Evolutionary conservation across 2,113 vertebrate genomes (phyloP).

Genomic region (Cephalopholis sonnerati): DNA sequence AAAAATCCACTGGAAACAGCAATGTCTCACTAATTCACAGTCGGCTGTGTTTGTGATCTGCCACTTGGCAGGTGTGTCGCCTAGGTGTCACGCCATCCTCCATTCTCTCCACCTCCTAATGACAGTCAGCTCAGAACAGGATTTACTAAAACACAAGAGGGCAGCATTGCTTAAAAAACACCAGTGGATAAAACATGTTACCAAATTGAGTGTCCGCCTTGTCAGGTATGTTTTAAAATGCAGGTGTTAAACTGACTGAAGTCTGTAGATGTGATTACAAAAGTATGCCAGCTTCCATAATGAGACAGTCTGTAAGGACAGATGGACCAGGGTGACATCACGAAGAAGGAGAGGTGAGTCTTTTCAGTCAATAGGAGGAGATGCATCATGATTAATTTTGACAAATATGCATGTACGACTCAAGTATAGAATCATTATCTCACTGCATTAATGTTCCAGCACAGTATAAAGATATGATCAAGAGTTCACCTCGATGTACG

Average conservation of each 20-base stretch:
- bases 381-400: neutral
- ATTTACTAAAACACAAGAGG: conserved; percentile 53
- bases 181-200: neutral
- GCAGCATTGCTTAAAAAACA: conserved; percentile 51
- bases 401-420: neutral
- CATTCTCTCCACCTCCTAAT: too few species aligned
- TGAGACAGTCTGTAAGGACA: neutral
- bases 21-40: too few species aligned
- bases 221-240: neutral
- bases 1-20: too few species aligned
- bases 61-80: too few species aligned
- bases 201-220: neutral
- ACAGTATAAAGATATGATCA: neutral
- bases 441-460: neutral
- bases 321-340: neutral
- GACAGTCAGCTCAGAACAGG: too few species aligned
- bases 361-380: neutral
- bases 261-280: neutral
- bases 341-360: neutral
- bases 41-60: too few species aligned
- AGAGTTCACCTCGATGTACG: neutral
- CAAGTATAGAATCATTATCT: neutral
- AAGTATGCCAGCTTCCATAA: neutral
- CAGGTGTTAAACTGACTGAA: neutral
- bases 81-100: too few species aligned